These are phyloP conservation scores for Tor tambroides DNA, from an alignment of 2,113 vertebrate species.

Conservation along the genomic window DNA sequence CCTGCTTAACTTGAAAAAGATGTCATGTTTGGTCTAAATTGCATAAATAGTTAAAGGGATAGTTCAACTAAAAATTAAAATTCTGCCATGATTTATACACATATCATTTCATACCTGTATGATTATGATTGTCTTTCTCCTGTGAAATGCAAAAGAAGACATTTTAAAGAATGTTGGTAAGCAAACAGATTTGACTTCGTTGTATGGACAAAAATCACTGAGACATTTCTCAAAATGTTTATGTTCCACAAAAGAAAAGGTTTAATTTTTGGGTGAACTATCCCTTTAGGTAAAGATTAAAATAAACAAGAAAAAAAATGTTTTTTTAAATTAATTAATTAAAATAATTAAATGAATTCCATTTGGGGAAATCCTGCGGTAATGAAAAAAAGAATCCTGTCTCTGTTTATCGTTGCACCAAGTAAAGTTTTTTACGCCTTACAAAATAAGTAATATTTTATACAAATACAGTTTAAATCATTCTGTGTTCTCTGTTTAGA, in stretches of 20 bases:
- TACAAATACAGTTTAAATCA: neutral
- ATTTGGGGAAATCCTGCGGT: neutral
- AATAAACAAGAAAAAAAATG: no score
- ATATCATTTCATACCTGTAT: neutral
- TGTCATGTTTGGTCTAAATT: neutral
- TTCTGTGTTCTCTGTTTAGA: neutral
- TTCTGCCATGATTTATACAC: no score
- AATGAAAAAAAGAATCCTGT: neutral
- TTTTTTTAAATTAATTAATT: no score
- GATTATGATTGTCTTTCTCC: neutral
- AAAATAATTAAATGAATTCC: neutral
- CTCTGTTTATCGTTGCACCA: neutral
- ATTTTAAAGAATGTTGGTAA: neutral
- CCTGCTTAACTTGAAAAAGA: neutral
- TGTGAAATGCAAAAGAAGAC: neutral
- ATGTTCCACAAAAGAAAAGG: neutral
- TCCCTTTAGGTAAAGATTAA: neutral
- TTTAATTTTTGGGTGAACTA: neutral
- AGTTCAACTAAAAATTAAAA: neutral
- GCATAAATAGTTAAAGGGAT: neutral
- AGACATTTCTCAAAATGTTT: neutral
- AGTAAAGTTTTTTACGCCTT: neutral
- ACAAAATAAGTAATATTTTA: neutral
- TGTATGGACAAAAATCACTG: no score
- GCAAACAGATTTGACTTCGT: neutral